Evolutionary conservation across 2,797 vertebrate species (phyloP), one percentile per base, ranked within the genome.

Genomic region (Chelidonichthys spinosus): DNA sequence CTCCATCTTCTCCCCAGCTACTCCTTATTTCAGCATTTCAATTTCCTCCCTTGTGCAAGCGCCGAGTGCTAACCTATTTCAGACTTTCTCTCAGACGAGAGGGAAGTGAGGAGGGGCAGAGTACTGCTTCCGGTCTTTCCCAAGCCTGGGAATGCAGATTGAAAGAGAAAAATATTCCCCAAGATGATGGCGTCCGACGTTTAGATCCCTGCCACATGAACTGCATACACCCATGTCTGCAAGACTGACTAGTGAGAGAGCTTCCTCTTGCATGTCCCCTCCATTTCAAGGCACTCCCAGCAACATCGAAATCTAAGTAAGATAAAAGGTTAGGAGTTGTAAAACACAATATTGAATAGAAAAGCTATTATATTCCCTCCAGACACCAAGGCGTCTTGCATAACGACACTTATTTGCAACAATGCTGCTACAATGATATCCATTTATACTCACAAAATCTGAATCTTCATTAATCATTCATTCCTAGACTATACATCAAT

Each of bases 1-100:
- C 84, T 87, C 88, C 85, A 91, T 91, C 90, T 91, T 91, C 85
- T 91, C 89, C 90, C 87, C 65, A 90, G 87, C 90, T 89, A 83
- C 86, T 91, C 85, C 91, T 91, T 91, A 89, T 89, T 91, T 90
- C 91, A 88, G 84, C 79, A 86, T 93, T 93, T 92, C 92, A 93
- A 92, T 93, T 92, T 93, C 92, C 91, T 92, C 87, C 84, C 84
- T 70, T 73, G 83, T 86, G 87, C 81, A 78, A 84, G 73, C 36
- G 32, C 81, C 54, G 86, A 89, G 90, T 79, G 81, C 82, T 86
- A 92, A 91, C 89, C 84, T 91, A 91, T 86, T 90, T 90, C 88
- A 89, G 83, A 85, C 80, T 89, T 80, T 86, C 80, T 77, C 62
- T 78, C 66, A 74, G 76, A 83, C 11, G 17, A 84, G 71, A 59